Evolutionary conservation across 1,140 invertebrate species (phyloP).

Genomic region (Mamestra configurata): DNA sequence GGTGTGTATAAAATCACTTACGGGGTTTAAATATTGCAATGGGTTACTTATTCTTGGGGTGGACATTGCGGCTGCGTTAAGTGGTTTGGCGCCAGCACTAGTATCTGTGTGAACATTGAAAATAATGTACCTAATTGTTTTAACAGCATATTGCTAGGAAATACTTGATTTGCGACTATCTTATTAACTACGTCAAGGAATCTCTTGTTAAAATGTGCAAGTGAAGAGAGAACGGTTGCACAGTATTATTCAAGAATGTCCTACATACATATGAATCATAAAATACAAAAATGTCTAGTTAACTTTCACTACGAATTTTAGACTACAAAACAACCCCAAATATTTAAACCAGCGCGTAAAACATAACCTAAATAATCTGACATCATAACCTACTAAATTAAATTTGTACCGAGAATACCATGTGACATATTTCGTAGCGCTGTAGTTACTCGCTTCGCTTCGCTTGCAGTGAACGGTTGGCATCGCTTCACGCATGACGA

Average conservation of each 20-base stretch:
- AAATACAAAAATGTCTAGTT: neutral
- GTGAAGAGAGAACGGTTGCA: no score
- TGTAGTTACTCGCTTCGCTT: slow-evolving; percentile 24
- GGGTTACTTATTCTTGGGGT: neutral
- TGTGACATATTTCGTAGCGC: slow-evolving; percentile 18
- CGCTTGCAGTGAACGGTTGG: slow-evolving; percentile 23
- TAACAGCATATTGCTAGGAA: no score
- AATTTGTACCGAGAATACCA: neutral
- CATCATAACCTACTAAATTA: slow-evolving; percentile 26
- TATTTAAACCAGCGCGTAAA: slow-evolving; percentile 14
- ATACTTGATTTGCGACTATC: neutral
- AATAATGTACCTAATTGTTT: neutral
- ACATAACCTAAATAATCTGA: slow-evolving; percentile 25
- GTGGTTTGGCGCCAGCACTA: neutral
- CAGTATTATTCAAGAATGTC: neutral
- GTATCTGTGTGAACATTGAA: neutral
- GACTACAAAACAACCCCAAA: neutral
- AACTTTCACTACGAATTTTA: neutral
- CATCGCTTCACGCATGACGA: slow-evolving; percentile 28
- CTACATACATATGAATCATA: neutral
- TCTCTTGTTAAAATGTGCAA: neutral
- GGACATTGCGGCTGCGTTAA: neutral
- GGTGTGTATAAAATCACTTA: neutral
- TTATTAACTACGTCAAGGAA: neutral
- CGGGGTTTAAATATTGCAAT: slow-evolving; percentile 20